Percentiles rank a stretch among this genome's conserved stretches.
These are phyloP conservation scores for Atta cephalotes DNA, from an alignment of 1,140 invertebrate genomes.

Conservation along the genomic window DNA sequence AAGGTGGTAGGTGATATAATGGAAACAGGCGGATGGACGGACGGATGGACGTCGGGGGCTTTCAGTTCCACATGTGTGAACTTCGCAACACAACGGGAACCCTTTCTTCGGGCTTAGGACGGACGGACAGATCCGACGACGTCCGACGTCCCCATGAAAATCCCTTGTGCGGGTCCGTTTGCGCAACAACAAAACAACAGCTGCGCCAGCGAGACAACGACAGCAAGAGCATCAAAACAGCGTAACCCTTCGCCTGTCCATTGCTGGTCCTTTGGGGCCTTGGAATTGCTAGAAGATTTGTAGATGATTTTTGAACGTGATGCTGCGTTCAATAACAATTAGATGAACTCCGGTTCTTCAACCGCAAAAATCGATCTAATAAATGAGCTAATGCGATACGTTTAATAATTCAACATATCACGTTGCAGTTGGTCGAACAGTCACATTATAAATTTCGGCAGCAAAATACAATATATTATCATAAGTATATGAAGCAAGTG, in stretches of 20 bases:
- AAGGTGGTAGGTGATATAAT: conserved; percentile 81
- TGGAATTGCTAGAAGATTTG: background rate
- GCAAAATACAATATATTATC: background rate
- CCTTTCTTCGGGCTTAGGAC: conserved; percentile 80
- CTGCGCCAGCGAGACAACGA: conserved; percentile 76
- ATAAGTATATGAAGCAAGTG: background rate
- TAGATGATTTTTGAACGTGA: conserved; percentile 36
- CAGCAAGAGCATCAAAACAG: conserved; percentile 79
- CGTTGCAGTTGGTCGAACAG: background rate
- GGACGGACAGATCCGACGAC: conserved; percentile 73
- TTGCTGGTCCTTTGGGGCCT: conserved; percentile 31
- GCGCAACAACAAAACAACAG: conserved; percentile 86
- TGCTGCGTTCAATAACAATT: background rate
- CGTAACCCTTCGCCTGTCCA: conserved; percentile 77
- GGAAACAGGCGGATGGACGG: conserved; percentile 72
- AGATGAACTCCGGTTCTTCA: background rate
- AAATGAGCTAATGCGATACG: background rate
- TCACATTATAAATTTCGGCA: background rate
- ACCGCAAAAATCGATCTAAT: conserved; percentile 1
- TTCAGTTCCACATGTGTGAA: conserved; percentile 82
- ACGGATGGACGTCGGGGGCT: conserved; percentile 63
- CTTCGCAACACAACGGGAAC: conserved; percentile 78
- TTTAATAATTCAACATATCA: background rate
- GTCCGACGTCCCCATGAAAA: conserved; percentile 80
- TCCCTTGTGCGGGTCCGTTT: conserved; percentile 76